Conservation (phyloP, 1,140 invertebrate genomes). For the Archivesica marissinica region DNA sequence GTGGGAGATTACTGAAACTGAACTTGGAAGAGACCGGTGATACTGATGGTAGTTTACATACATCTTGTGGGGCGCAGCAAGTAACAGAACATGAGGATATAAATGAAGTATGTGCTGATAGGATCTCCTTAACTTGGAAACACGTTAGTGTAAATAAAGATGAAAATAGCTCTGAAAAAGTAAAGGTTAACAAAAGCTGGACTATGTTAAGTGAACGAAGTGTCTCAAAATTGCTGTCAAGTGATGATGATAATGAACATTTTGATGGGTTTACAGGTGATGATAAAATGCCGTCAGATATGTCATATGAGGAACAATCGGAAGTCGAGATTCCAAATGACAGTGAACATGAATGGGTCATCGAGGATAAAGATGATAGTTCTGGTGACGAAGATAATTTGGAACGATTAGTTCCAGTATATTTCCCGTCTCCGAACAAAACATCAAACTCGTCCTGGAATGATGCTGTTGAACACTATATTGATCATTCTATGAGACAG, state of each 20-base stretch:
- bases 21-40: too few species aligned
- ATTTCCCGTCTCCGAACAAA: constrained; percentile 66
- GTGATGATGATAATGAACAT: constrained; percentile 53
- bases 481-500: constrained; percentile 51
- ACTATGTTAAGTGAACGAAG: constrained; percentile 68
- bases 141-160: neutral
- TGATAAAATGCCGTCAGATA: constrained; percentile 61
- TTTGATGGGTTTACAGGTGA: constrained; percentile 66
- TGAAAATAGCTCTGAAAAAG: constrained; percentile 42
- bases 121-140: constrained; percentile 21
- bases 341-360: constrained; percentile 63
- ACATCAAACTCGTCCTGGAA: constrained; percentile 69
- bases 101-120: too few species aligned
- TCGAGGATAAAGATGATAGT: constrained; percentile 44
- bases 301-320: constrained; percentile 63
- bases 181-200: constrained; percentile 66
- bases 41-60: too few species aligned
- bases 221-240: constrained; percentile 59
- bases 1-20: neutral
- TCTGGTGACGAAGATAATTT: constrained; percentile 41
- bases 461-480: constrained; percentile 65
- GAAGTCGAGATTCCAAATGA: constrained; percentile 63
- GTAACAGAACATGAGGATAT: neutral
- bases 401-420: constrained; percentile 19
- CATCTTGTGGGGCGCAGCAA: too few species aligned